Percentiles rank a stretch among this genome's conserved stretches.
phyloP scores from a whole-genome alignment of 2,888 invertebrate genomes.

The Mesorhabditis spiculigera region DNA sequence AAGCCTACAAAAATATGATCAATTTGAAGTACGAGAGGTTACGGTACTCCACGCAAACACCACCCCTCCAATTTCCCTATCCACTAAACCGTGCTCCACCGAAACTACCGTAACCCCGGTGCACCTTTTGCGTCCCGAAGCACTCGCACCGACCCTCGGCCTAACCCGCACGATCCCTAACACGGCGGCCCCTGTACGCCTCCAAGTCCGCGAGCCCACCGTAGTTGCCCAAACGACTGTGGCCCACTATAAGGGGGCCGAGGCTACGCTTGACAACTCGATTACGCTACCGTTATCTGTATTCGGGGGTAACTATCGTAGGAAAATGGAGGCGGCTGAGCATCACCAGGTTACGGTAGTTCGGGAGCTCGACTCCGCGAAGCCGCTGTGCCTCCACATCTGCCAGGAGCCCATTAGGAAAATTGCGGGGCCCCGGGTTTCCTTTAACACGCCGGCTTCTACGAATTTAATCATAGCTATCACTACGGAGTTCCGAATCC shows the following conservation, averaged over 20 bases:
- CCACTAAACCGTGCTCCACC: constrained; percentile 22
- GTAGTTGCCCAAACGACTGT: neutral
- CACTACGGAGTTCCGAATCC: neutral
- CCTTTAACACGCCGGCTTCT: constrained; percentile 3
- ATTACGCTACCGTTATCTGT: neutral
- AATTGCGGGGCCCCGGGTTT: constrained; percentile 3
- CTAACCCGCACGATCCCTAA: constrained; percentile 11
- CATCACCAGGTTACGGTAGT: neutral
- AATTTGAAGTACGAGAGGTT: constrained; percentile 20
- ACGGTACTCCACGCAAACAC: constrained; percentile 22
- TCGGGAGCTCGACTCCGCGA: neutral
- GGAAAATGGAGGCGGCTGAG: neutral
- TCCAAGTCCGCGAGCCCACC: neutral
- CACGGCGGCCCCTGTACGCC: neutral
- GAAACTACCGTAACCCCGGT: constrained; percentile 15
- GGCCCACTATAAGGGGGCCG: neutral
- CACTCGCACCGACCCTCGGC: constrained; percentile 15
- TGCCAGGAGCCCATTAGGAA: neutral
- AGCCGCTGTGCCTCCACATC: neutral
- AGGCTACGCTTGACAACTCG: neutral
- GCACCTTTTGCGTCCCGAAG: constrained; percentile 13
- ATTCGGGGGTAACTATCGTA: neutral
- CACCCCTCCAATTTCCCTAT: constrained; percentile 24
- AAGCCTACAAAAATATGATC: constrained; percentile 17
- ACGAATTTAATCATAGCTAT: constrained; percentile 11